Evolutionary conservation across 2,888 invertebrate species (phyloP), one percentile per base, ranked within the genome.

Genomic region (Drosophila meridiana): DNA sequence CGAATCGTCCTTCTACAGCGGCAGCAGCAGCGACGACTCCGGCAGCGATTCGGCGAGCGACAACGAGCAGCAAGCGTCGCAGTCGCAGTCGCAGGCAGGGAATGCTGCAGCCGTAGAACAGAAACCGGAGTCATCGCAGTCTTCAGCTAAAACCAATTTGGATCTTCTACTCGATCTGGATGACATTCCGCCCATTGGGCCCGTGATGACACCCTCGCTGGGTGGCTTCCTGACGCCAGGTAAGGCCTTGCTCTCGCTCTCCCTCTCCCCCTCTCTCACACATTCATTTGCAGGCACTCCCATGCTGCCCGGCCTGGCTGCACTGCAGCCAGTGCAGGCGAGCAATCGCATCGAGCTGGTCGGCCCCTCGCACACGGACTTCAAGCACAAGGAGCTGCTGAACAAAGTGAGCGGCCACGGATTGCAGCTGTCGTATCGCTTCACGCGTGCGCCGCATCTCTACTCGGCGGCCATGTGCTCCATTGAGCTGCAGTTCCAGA

Each of bases 151-250:
- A 91, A 94, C 96, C 6, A 97, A 97, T 93, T 93, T 97, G 76
- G 98, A 98, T 93, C 93, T 98, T 20, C 94, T 98, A 11, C 92
- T 98, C 45, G 98, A 98, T 91, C 94, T 98, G 78, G 97, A 97
- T 91, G 95, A 95, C 90, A 95, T 95, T 65, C 95, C 96, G 45
- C 97, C 97, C 55, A 95, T 96, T 13, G 93, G 92, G 2, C 92
- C 92, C 7, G 90, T 93, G 40, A 95, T 97, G 95, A 97, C 97
- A 40, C 97, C 97, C 73, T 97, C 97, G 0, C 93, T 96, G 42
- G 97, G 97, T 52, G 97, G 96, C 2, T 95, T 97, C 87, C 93
- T 97, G 42, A 95, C 96, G 1, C 96, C 97, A 13, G 93, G 95
- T 75, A 6, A 48, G 26, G 9, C 7, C 30, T 8, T 20, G 9